phyloP scores from a whole-genome alignment of 2,888 invertebrate genomes.

The Amitus sp. region DNA sequence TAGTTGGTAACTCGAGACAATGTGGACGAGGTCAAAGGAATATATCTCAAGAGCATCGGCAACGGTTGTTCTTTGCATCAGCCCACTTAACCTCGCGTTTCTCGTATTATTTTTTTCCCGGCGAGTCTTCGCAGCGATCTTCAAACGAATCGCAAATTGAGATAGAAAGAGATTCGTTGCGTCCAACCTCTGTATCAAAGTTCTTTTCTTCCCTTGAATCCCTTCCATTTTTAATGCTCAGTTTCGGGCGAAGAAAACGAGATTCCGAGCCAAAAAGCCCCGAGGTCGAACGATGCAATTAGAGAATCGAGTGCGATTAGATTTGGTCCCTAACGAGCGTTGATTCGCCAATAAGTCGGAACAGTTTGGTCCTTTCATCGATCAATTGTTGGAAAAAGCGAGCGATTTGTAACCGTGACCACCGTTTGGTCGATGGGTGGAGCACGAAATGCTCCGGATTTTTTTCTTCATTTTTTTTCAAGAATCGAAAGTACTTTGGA shows the following conservation, averaged over 20 bases:
- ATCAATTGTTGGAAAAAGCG: conserved; percentile 3
- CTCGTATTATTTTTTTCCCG: conserved; percentile 27
- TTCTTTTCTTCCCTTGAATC: not conserved
- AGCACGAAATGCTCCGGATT: too few relatives aligned
- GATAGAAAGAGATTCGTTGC: conserved; percentile 4
- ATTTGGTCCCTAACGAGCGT: conserved; percentile 31
- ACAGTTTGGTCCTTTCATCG: conserved; percentile 24
- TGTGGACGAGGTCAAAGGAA: conserved; percentile 29
- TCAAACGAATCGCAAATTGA: conserved; percentile 38
- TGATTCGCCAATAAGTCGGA: conserved; percentile 39
- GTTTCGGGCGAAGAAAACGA: too few relatives aligned
- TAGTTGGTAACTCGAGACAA: conserved; percentile 15
- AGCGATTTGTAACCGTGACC: not conserved
- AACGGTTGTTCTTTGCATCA: conserved; percentile 36
- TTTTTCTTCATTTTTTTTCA: too few relatives aligned
- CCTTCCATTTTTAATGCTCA: not conserved
- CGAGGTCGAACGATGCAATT: conserved; percentile 39
- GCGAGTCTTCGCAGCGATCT: conserved; percentile 33
- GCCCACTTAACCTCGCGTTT: conserved; percentile 38
- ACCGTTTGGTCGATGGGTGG: too few relatives aligned
- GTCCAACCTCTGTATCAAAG: not conserved
- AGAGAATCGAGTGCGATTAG: conserved; percentile 27
- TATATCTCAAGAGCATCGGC: conserved; percentile 32
- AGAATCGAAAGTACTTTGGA: not conserved
- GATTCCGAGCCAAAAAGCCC: too few relatives aligned